Conservation (phyloP, 1,140 invertebrate genomes). For the Neelides sp. region DNA sequence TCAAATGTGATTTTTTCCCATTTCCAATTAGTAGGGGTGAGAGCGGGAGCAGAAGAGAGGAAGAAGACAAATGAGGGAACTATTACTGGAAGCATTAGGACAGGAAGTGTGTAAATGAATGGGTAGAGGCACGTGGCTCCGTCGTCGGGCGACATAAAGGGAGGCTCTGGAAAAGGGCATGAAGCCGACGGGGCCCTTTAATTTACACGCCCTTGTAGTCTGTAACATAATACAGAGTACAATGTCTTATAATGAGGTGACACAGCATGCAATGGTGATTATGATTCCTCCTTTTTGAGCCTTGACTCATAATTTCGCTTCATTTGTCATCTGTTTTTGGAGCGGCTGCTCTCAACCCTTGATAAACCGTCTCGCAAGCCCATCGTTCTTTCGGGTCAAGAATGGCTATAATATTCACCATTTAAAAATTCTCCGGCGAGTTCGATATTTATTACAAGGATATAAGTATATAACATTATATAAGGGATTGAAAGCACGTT, state of each 20-base stretch:
- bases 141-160: not conserved
- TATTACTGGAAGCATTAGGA: not conserved
- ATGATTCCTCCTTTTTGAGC: conserved; percentile 5
- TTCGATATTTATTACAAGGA: no score
- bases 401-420: not conserved
- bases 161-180: not conserved
- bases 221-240: conserved; percentile 3
- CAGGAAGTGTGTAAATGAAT: conserved; percentile 4
- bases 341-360: no score
- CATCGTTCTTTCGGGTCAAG: not conserved
- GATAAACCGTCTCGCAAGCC: not conserved
- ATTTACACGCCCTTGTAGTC: not conserved
- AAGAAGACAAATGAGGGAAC: not conserved
- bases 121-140: conserved; percentile 6
- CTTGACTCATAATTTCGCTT: conserved; percentile 7
- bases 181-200: not conserved
- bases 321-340: conserved; percentile 12
- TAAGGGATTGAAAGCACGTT: no score
- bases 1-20: not conserved
- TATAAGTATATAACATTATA: no score
- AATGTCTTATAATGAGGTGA: conserved; percentile 8
- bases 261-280: conserved; percentile 2
- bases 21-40: not conserved
- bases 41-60: not conserved
- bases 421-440: not conserved